Evolutionary conservation across 2,888 invertebrate species (phyloP), one percentile per base, ranked within the genome.

Genomic region (Eristalinus sepulchralis): DNA sequence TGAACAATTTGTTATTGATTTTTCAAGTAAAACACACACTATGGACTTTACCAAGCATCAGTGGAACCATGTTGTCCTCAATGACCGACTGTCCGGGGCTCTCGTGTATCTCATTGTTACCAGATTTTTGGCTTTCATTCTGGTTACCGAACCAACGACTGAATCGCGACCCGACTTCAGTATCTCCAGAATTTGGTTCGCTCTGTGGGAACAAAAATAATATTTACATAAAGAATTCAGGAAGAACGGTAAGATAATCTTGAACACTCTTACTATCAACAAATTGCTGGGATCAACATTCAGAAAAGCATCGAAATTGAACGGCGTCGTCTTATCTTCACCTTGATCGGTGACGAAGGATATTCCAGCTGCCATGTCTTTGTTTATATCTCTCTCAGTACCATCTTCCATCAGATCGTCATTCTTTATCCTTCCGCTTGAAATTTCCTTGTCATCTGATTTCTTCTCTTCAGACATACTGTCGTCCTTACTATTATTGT

Each of bases 241-340:
- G 27, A 27, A 5, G 27, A 5, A 27, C 2, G 5, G 27, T 27
- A 3, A 27, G 5, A 39, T 39, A 39, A 39, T 3, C 57, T 24
- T 22, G 11, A 27, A 77, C 34, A 71, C 66, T 91, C 94, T 93
- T 91, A 96, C 96, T 88, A 96, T 94, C 31, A 96, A 93, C 67
- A 96, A 93, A 68, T 95, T 96, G 60, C 96, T 95, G 82, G 95
- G 94, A 90, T 97, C 97, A 89, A 96, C 95, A 90, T 97, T 96
- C 88, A 98, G 94, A 91, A 97, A 96, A 88, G 96, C 97, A 90
- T 97, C 97, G 88, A 98, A 94, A 93, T 97, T 97, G 91, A 97
- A 97, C 89, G 95, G 24, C 11, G 24, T 57, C 0, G 22, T 10
- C 24, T 57, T 57, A n/a, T 24, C 57, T 13, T 57, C 57, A 24